phyloP scores from a whole-genome alignment of 92 coral and sea anemone species.

The Paragorgia papillata region DNA sequence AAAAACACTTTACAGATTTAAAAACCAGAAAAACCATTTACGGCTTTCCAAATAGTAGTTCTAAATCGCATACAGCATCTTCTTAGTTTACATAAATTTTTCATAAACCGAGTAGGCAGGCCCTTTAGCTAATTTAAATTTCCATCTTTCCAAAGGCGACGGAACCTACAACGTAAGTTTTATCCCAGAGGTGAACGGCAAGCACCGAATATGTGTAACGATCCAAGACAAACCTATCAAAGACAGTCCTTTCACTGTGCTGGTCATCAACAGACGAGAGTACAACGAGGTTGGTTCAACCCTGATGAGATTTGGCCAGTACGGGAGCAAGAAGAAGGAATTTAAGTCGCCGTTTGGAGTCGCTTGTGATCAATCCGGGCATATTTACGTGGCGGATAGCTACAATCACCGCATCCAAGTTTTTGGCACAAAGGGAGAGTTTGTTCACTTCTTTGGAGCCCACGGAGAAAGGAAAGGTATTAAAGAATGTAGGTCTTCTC shows the following conservation, averaged over 20 bases:
- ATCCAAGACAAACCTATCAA: conserved; percentile 96
- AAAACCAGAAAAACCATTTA: too few relatives aligned
- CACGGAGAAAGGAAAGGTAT: conserved; percentile 94
- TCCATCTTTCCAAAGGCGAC: conserved; percentile 64
- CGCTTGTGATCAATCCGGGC: conserved; percentile 80
- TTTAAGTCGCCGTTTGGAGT: conserved; percentile 98
- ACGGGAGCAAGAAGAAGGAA: conserved; percentile 95
- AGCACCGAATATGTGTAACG: conserved; percentile 75
- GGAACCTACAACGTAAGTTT: conserved; percentile 87
- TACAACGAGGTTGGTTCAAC: conserved; percentile 97
- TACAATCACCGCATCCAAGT: conserved; percentile 95
- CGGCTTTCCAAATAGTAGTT: too few relatives aligned
- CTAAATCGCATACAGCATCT: too few relatives aligned
- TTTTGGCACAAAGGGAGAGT: conserved; percentile 91
- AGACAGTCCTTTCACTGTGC: conserved; percentile 95
- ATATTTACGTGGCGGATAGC: conserved; percentile 94
- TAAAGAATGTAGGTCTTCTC: not conserved
- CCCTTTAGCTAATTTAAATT: too few relatives aligned
- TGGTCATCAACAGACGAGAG: conserved; percentile 96
- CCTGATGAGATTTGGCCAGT: conserved; percentile 91
- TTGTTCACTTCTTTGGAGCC: conserved; percentile 78
- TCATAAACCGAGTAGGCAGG: too few relatives aligned
- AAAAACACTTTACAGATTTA: too few relatives aligned
- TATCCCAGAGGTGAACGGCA: conserved; percentile 92
- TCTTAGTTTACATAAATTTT: too few relatives aligned